phyloP scores from a whole-genome alignment of 2,888 invertebrate species.

The Meganola albula region DNA sequence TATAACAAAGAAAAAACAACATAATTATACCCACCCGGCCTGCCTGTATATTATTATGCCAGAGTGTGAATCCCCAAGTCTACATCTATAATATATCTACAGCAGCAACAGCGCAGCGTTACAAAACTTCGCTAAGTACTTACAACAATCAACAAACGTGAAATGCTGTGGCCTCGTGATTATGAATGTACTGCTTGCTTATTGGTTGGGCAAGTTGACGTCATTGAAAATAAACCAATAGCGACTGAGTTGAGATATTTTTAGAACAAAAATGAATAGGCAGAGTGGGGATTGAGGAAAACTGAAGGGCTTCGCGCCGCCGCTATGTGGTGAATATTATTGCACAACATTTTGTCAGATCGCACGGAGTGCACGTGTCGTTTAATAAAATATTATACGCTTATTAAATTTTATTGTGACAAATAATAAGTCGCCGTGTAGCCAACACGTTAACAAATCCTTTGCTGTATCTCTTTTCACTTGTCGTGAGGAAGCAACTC shows the following conservation, averaged over 20 bases:
- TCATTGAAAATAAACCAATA: slow-evolving; percentile 57
- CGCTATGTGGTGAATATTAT: slow-evolving; percentile 41
- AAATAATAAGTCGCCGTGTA: slow-evolving; percentile 1
- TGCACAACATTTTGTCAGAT: slow-evolving; percentile 67
- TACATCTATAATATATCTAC: slow-evolving; percentile 17
- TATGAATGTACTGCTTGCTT: slow-evolving; percentile 24
- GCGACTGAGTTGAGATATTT: slow-evolving; percentile 47
- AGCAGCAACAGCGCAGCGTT: too few relatives aligned
- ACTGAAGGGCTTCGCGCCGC: slow-evolving; percentile 42
- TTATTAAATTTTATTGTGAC: slow-evolving; percentile 12
- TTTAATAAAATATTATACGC: slow-evolving; percentile 11
- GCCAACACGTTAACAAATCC: slow-evolving; percentile 10
- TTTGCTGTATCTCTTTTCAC: slow-evolving; percentile 26
- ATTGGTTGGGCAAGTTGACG: slow-evolving; percentile 60
- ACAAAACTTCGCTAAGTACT: too few relatives aligned
- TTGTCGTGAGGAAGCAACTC: slow-evolving; percentile 29
- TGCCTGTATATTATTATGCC: too few relatives aligned
- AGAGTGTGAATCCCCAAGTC: slow-evolving; percentile 46
- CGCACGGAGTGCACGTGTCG: slow-evolving; percentile 43
- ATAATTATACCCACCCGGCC: too few relatives aligned
- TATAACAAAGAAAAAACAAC: slow-evolving; percentile 23
- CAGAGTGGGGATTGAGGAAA: slow-evolving; percentile 67
- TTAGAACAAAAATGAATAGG: slow-evolving; percentile 54
- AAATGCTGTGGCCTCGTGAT: slow-evolving; percentile 59
- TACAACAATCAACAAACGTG: slow-evolving; percentile 16